Base-by-base conservation (phyloP, 2,113 vertebrate species). In the Melanocharis versteri region DNA sequence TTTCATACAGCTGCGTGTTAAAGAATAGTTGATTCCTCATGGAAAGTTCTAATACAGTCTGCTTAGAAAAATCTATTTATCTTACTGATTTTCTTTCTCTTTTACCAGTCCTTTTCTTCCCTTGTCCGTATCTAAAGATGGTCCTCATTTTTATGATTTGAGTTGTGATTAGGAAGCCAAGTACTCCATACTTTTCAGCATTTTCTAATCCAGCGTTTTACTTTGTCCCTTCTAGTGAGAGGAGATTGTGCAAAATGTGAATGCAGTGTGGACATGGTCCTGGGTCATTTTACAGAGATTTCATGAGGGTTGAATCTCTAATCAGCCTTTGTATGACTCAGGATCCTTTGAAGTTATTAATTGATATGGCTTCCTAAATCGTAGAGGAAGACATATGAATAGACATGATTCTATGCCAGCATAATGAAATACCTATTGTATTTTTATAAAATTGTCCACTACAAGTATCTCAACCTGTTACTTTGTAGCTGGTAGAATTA, bases 61-160 rank as follows among this genome's bases (percentile, higher is more conserved):
- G 22, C 83, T 90, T 95, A 97, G 96, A 96, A 97, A 94, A 88
- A 93, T 96, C 85, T 96, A 66, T 97, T 96, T 95, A 83, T 97
- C 61, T 93, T 85, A 89, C 16, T 94, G 76, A 95, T 94, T 96
- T 90, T 93, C 92, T 61, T 88, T 97, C 84, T 97, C 83, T 73
- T 93, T 93, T 89, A 37, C 42, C 22, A 61, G 50, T 85, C 35
- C 8, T 83, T 83, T 70, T 90, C 33, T 95, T 93, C 23, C 16
- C 39, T 71, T 88, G 50, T 86, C 39, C 58, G 40, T 86, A 69
- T 50, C 21, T 88, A 70, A 88, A n/a, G 9, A 23, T 48, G 11
- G 11, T 13, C 26, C 26, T 39, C 10, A 44, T 80, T 85, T 95
- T 85, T 87, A 54, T 73, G 33, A 58, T 70, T 93, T 80, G 13